Conservation (phyloP, 2,797 vertebrate species). For the Hozukius guyotensis region DNA sequence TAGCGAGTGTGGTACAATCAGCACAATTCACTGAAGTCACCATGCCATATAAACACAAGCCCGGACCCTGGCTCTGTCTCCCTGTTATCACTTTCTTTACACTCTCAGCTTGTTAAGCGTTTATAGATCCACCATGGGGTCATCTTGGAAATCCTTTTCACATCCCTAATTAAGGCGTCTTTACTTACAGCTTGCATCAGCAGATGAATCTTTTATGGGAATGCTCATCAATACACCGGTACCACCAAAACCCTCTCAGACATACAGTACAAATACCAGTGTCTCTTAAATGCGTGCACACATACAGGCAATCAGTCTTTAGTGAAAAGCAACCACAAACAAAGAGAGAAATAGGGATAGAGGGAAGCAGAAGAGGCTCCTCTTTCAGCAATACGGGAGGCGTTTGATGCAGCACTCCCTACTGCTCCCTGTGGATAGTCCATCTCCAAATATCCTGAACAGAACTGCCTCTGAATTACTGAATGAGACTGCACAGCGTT, state of each 20-base stretch:
- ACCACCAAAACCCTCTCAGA: conserved; percentile 7
- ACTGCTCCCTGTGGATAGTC: conserved; percentile 21
- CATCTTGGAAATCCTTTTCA: conserved; percentile 27
- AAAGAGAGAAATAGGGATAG: not conserved
- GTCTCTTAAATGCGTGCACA: not conserved
- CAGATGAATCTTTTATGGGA: conserved; percentile 55
- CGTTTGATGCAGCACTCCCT: conserved; percentile 20
- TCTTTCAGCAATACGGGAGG: conserved; percentile 8
- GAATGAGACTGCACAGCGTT: conserved; percentile 12
- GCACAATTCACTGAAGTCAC: conserved; percentile 15
- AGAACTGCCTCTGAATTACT: conserved; percentile 30
- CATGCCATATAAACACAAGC: not conserved
- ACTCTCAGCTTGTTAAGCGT: conserved; percentile 14
- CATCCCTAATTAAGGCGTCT: conserved; percentile 19
- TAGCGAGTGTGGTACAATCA: conserved; percentile 26
- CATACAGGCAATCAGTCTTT: conserved; percentile 3
- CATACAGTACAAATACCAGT: not conserved
- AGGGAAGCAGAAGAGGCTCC: not conserved
- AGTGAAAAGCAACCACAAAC: conserved; percentile 14
- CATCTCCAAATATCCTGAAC: conserved; percentile 33
- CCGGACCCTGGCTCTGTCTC: not conserved
- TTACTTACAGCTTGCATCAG: conserved; percentile 42
- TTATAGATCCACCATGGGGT: conserved; percentile 33
- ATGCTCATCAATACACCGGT: conserved; percentile 36
- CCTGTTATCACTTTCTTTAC: not conserved